phyloP scores from a whole-genome alignment of 2,888 invertebrate genomes.

The Hyposoter didymator region DNA sequence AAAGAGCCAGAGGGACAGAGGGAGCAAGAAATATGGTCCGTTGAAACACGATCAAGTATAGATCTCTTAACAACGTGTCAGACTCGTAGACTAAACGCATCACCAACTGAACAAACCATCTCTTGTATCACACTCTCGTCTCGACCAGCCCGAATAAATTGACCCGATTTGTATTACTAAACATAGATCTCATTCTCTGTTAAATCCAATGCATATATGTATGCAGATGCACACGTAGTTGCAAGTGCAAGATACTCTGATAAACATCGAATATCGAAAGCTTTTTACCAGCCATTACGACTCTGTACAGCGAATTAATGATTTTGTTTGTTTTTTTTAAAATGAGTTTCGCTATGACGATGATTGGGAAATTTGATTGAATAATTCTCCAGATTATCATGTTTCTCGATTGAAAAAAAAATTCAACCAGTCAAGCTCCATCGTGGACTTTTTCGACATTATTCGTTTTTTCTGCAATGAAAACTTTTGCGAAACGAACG shows the following conservation, averaged over 20 bases:
- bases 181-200: constrained; percentile 60
- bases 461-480: not conserved
- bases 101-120: constrained; percentile 46
- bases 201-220: constrained; percentile 38
- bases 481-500: not conserved
- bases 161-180: constrained; percentile 67
- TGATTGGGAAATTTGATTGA: not conserved
- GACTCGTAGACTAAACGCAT: constrained; percentile 64
- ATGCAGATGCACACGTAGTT: constrained; percentile 15
- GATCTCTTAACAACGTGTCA: constrained; percentile 32
- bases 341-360: not conserved
- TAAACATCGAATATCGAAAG: constrained; percentile 54
- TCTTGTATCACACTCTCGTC: constrained; percentile 48
- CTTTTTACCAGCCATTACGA: constrained; percentile 25
- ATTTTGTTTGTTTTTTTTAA: not conserved
- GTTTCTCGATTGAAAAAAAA: too few relatives aligned
- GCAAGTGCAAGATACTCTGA: constrained; percentile 30
- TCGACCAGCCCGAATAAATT: constrained; percentile 62
- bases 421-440: too few relatives aligned
- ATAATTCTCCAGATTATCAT: not conserved
- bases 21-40: constrained; percentile 26
- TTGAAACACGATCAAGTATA: constrained; percentile 54
- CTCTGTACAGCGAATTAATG: constrained; percentile 6
- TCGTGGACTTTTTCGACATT: not conserved
- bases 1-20: not conserved